Evolutionary conservation across 2,888 invertebrate species (phyloP), one percentile per base, ranked within the genome.

Genomic region (Conomelus anceps): DNA sequence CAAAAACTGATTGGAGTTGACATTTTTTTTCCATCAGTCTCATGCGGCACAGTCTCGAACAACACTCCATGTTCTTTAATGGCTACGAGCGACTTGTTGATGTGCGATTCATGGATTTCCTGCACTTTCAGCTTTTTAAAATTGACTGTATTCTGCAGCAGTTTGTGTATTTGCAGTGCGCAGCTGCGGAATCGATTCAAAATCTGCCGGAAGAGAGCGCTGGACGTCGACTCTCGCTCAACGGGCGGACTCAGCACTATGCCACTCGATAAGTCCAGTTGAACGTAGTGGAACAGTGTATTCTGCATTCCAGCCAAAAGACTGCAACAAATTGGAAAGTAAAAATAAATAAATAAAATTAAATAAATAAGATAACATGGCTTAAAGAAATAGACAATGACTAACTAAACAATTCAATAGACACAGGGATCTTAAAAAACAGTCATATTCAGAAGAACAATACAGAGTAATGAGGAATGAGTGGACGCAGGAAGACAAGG

Each of bases 51-150:
- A 90, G 94, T 95, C 92, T 96, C 95, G 93, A 97, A 97, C 90
- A 98, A 93, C 91, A 97, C 95, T 1, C 97, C 98, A 91, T 98
- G 96, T 92, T 98, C 98, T 93, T 97, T 97, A 24, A 98, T 96
- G 22, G 96, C 96, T 11, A 96, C 96, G 85, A 97, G 93, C 91
- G 96, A 96, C 93, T 96, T 96, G 92, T 96, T 96, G 89, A 96
- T 94, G 0, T 95, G 94, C 90, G 94, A 94, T 91, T 93, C 93
- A 22, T 93, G 92, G 85, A 93, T 92, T 22, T 95, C 94, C 20
- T 95, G 94, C 3, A 94, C 94, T 29, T 95, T 94, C 92, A 95
- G 94, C 91, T 94, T 94, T 92, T 94, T 94, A 91, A 94, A 94
- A 90, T 95, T 93, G 88, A 96, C 94, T 89, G 96, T 96, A 92